These are phyloP conservation scores for Cantharis nigra DNA, from an alignment of 2,888 invertebrate genomes.

Conservation along the genomic window DNA sequence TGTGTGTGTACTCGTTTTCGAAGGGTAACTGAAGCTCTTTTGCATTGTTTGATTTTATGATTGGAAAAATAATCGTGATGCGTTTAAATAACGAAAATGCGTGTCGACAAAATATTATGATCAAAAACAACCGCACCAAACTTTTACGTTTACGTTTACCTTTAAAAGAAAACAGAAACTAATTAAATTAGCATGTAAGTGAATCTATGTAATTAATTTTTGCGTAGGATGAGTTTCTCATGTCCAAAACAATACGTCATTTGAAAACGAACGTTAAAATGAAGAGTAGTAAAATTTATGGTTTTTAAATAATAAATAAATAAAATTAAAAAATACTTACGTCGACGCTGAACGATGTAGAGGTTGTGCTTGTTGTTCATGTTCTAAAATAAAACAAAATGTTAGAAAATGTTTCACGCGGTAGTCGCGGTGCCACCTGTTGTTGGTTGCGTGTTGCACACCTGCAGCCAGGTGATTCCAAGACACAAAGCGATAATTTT, in stretches of 20 bases:
- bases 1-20: not conserved
- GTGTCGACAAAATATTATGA: not conserved
- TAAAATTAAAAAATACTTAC: constrained; percentile 55
- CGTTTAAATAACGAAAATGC: not conserved
- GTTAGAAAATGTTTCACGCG: constrained; percentile 36
- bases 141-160: not conserved
- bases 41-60: not conserved
- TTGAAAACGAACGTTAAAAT: not conserved
- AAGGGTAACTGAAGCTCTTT: not conserved
- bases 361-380: constrained; percentile 49
- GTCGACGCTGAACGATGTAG: constrained; percentile 53
- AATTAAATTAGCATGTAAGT: not conserved
- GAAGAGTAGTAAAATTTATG: not conserved
- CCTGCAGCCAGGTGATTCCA: constrained; percentile 46
- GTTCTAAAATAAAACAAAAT: constrained; percentile 58
- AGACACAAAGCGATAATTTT: constrained; percentile 30
- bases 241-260: not conserved
- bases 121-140: not conserved
- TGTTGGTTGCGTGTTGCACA: constrained; percentile 41
- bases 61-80: not conserved
- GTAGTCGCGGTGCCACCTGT: constrained; percentile 45
- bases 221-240: not conserved
- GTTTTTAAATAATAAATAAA: constrained; percentile 12
- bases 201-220: not conserved
- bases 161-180: not conserved